These are phyloP conservation scores for Nansenia antarctica DNA, from an alignment of 2,113 vertebrate species.

Conservation along the genomic window DNA sequence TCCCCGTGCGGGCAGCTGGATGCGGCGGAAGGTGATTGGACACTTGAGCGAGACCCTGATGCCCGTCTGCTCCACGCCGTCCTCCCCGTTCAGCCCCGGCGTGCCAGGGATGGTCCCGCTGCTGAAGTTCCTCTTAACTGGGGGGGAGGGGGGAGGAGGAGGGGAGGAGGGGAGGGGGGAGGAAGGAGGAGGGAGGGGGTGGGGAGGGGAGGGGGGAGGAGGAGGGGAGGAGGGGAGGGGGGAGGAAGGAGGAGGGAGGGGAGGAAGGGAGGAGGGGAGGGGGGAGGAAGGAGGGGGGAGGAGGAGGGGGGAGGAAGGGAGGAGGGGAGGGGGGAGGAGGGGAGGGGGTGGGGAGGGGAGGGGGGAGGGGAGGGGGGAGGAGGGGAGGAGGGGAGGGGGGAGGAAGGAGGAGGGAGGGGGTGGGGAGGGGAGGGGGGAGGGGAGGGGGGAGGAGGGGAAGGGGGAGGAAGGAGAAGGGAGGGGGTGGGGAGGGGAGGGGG, in stretches of 20 bases:
- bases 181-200: neutral
- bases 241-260: too few species aligned
- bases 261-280: neutral
- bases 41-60: conserved; percentile 94
- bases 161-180: neutral
- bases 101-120: conserved; percentile 88
- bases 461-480: too few species aligned
- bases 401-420: conserved; percentile 6
- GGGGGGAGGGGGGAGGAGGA: conserved; percentile 14
- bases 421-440: neutral
- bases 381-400: neutral
- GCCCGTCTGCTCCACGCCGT: conserved; percentile 92
- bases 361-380: neutral
- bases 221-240: neutral
- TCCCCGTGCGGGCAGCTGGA: conserved; percentile 84
- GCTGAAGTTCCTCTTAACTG: conserved; percentile 94
- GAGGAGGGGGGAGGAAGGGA: neutral
- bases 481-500: too few species aligned
- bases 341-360: neutral
- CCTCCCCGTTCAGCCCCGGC: conserved; percentile 88
- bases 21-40: conserved; percentile 93
- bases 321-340: neutral
- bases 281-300: neutral
- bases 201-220: too few species aligned
- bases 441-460: too few species aligned